Percentiles rank a stretch among this genome's conserved stretches.
Conservation (phyloP, 1,140 invertebrate genomes). For the Goniozus legneri region DNA sequence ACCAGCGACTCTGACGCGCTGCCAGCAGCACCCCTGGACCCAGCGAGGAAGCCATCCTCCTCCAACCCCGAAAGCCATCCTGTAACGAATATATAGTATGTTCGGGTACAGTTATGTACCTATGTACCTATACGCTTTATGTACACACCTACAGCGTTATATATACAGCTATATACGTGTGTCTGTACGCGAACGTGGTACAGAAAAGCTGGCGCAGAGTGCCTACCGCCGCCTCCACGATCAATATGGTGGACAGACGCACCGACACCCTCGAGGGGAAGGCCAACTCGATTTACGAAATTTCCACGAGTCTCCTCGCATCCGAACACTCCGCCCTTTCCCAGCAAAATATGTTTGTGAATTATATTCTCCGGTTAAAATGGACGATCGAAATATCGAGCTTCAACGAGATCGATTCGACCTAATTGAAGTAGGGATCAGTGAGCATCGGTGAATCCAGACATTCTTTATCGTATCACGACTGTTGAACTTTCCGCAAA, state of each 20-base stretch:
- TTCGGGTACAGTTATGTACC: neutral
- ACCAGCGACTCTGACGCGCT: slow-evolving; percentile 18
- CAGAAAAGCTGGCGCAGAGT: slow-evolving; percentile 21
- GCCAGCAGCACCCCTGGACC: slow-evolving; percentile 15
- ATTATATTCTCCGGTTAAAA: too few species aligned
- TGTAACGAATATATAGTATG: slow-evolving; percentile 41
- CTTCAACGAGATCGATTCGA: too few species aligned
- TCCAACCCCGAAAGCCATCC: slow-evolving; percentile 37
- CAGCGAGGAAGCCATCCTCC: slow-evolving; percentile 42
- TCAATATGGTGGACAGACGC: slow-evolving; percentile 56
- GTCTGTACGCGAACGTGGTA: slow-evolving; percentile 6
- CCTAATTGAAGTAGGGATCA: too few species aligned
- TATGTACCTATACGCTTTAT: slow-evolving; percentile 13
- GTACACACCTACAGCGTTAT: slow-evolving; percentile 6
- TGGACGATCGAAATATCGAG: too few species aligned
- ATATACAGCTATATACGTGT: neutral
- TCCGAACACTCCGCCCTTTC: slow-evolving; percentile 36
- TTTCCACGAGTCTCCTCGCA: slow-evolving; percentile 25
- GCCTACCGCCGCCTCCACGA: slow-evolving; percentile 44
- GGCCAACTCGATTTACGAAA: slow-evolving; percentile 46
- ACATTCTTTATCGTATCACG: too few species aligned
- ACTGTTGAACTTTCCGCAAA: too few species aligned
- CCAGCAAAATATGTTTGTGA: too few species aligned
- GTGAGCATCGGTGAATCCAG: too few species aligned
- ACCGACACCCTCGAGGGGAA: slow-evolving; percentile 41